Evolutionary conservation across 2,888 invertebrate genomes (phyloP).

Genomic region (Elysia crispata): DNA sequence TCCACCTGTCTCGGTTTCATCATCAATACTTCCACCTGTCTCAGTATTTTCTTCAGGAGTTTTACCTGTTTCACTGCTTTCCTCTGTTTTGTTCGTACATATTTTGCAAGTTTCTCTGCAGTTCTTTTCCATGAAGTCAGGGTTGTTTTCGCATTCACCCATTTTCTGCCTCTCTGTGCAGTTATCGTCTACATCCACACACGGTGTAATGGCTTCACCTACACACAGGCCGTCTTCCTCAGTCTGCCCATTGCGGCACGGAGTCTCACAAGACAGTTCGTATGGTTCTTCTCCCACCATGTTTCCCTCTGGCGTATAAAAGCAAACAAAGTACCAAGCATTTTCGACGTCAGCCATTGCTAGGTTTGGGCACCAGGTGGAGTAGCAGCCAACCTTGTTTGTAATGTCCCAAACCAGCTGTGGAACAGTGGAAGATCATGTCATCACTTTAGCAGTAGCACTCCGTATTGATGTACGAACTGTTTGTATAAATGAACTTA

Average conservation of each 20-base stretch:
- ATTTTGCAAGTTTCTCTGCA: conserved; percentile 27
- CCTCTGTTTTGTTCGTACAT: not conserved
- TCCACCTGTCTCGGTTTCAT: too few relatives aligned
- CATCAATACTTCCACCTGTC: too few relatives aligned
- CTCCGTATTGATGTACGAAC: too few relatives aligned
- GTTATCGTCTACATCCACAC: not conserved
- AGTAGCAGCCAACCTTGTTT: conserved; percentile 43
- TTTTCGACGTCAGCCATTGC: not conserved
- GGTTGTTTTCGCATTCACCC: conserved; percentile 17
- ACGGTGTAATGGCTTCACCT: conserved; percentile 31
- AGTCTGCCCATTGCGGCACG: conserved; percentile 43
- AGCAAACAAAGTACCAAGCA: conserved; percentile 53
- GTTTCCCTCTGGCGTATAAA: conserved; percentile 53
- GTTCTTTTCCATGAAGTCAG: conserved; percentile 4
- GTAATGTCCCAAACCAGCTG: conserved; percentile 51
- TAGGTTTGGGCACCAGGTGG: conserved; percentile 30
- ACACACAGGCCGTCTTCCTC: conserved; percentile 49
- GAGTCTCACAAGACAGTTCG: conserved; percentile 18
- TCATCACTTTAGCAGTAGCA: not conserved
- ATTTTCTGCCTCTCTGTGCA: conserved; percentile 7
- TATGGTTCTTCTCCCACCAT: conserved; percentile 48
- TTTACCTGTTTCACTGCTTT: too few relatives aligned
- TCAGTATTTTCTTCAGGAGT: too few relatives aligned
- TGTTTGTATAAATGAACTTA: too few relatives aligned
- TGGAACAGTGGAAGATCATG: not conserved